Evolutionary conservation across 2,888 invertebrate genomes (phyloP), one percentile per base, ranked within the genome.

Genomic region (Eupithecia pulchellata): DNA sequence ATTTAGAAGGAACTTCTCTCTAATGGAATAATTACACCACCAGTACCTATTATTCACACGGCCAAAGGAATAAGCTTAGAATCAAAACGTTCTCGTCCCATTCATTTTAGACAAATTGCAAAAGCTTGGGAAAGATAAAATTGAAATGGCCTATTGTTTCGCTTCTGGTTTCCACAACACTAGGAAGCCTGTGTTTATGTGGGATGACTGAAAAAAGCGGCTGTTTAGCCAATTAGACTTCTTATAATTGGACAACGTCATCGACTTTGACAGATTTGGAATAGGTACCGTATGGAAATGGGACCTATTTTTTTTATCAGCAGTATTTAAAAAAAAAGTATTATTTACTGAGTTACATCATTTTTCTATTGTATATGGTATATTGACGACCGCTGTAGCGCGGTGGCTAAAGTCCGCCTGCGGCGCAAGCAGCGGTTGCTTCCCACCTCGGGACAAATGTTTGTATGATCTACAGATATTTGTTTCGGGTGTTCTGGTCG

Each of bases 131-230:
- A 82, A 82, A 84, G 83, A 82, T 84, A 81, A 84, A 82, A 84
- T 85, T 83, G 82, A 82, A 82, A 85, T 79, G 80, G 80, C 78
- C 86, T 74, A 87, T 88, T 87, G 87, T 88, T 70, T 80, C 70
- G 77, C 81, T 88, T 88, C 87, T 88, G 87, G 87, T 88, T 88
- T 87, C 85, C 87, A 87, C 86, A 86, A 76, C 71, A 83, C 81
- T 71, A 84, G 86, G 85, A 87, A 87, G 83, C 66, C 75, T 75
- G 75, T 83, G 80, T 76, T 75, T 78, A 76, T 72, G 76, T 66
- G 71, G 71, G 73, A 71, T 74, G 67, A 72, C 78, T 78, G 77
- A 77, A 78, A 77, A 73, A 75, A 73, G 67, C 63, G 69, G 72
- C 68, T 77, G 72, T 74, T 73, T 36, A 52, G 68, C 72, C 71